phyloP scores from a whole-genome alignment of 2,888 invertebrate genomes.

The Heteromurus nitidus region DNA sequence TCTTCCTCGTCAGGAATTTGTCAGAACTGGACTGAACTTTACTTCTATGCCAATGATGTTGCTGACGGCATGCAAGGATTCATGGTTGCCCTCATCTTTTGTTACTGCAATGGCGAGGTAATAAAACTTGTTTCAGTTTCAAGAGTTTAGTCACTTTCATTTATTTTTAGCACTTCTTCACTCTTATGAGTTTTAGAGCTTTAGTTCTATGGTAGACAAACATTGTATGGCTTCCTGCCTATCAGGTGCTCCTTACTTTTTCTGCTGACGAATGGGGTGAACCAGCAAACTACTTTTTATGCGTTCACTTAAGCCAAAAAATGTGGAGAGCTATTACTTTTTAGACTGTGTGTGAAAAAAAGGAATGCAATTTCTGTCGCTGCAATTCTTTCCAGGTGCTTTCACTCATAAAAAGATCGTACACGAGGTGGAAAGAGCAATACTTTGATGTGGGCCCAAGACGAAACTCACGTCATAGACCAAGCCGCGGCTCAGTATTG shows the following conservation, averaged over 20 bases:
- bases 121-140: slow-evolving; percentile 42
- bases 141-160: neutral
- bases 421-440: slow-evolving; percentile 66
- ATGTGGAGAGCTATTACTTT: neutral
- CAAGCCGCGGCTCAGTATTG: slow-evolving; percentile 66
- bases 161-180: no score
- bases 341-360: neutral
- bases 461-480: slow-evolving; percentile 45
- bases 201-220: no score
- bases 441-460: slow-evolving; percentile 41
- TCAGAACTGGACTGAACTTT: slow-evolving; percentile 74
- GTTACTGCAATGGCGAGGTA: slow-evolving; percentile 76
- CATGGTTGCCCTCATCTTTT: slow-evolving; percentile 76
- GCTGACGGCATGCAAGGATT: slow-evolving; percentile 77
- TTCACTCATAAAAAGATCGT: slow-evolving; percentile 68
- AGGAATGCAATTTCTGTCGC: slow-evolving; percentile 1
- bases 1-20: slow-evolving; percentile 60
- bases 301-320: neutral
- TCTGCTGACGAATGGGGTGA: no score
- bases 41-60: slow-evolving; percentile 76
- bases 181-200: no score
- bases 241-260: no score
- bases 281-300: neutral
- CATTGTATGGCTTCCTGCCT: no score
- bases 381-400: slow-evolving; percentile 61